phyloP scores from a whole-genome alignment of 1,140 invertebrate species.

The Tribolium castaneum region DNA sequence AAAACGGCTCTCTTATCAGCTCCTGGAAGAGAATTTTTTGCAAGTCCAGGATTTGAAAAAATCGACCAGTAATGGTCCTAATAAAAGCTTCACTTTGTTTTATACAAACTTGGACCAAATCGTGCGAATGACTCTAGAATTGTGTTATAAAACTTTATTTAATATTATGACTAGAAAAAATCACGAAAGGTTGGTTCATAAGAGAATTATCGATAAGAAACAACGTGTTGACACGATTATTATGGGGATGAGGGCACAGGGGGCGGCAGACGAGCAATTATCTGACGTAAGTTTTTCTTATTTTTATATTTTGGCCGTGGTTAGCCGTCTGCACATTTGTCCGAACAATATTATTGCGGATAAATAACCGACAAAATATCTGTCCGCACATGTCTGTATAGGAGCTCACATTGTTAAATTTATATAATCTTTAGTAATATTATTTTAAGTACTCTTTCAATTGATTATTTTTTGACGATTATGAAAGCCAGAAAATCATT shows the following conservation, averaged over 20 bases:
- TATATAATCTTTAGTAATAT: too few relatives aligned
- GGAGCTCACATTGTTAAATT: too few relatives aligned
- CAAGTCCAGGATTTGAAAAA: slow-evolving; percentile 77
- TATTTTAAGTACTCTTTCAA: too few relatives aligned
- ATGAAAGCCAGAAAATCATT: too few relatives aligned
- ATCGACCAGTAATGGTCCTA: slow-evolving; percentile 67
- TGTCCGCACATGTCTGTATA: too few relatives aligned
- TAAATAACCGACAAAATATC: too few relatives aligned
- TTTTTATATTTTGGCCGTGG: too few relatives aligned
- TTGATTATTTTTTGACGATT: too few relatives aligned
- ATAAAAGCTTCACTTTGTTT: slow-evolving; percentile 81
- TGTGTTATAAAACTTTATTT: slow-evolving; percentile 81
- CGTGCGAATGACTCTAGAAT: slow-evolving; percentile 77
- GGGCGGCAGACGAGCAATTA: slow-evolving; percentile 79
- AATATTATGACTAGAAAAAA: slow-evolving; percentile 75
- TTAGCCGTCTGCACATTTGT: too few relatives aligned
- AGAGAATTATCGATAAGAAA: slow-evolving; percentile 86
- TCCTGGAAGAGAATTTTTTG: slow-evolving; percentile 86
- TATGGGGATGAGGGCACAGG: slow-evolving; percentile 78
- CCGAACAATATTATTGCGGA: too few relatives aligned
- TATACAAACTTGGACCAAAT: slow-evolving; percentile 78
- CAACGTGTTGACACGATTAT: slow-evolving; percentile 84
- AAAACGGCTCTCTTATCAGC: slow-evolving; percentile 82
- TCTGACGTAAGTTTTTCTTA: slow-evolving; percentile 72
- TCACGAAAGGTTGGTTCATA: slow-evolving; percentile 73